Conservation (phyloP, 2,888 invertebrate genomes). For the Drosophila quinaria region DNA sequence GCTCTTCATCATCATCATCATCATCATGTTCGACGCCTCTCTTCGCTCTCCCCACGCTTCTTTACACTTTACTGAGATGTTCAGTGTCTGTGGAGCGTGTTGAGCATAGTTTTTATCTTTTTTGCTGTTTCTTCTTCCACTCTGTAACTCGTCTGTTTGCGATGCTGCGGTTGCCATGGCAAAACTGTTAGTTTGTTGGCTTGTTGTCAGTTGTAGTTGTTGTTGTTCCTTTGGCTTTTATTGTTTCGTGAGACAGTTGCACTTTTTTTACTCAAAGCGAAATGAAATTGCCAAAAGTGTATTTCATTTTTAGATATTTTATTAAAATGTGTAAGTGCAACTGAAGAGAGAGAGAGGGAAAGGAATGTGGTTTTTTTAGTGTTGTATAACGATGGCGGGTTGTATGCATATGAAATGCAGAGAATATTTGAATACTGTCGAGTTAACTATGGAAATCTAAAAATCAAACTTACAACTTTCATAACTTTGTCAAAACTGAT, state of each 20-base stretch:
- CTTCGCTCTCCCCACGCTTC: background rate
- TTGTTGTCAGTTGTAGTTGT: slow-evolving; percentile 6
- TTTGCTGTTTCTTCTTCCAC: slow-evolving; percentile 4
- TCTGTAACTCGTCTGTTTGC: slow-evolving; percentile 25
- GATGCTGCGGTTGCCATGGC: slow-evolving; percentile 20
- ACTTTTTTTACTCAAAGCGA: slow-evolving; percentile 16
- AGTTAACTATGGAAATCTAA: no score
- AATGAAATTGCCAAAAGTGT: slow-evolving; percentile 43
- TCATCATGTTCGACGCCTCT: background rate
- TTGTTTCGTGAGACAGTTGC: slow-evolving; percentile 24
- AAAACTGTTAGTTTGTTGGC: slow-evolving; percentile 15
- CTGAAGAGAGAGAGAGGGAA: background rate
- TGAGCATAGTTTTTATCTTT: slow-evolving; percentile 3
- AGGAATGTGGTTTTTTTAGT: background rate
- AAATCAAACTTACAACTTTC: no score
- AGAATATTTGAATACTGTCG: no score
- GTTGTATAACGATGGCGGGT: background rate
- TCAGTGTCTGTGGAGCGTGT: slow-evolving; percentile 5
- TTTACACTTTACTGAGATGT: background rate
- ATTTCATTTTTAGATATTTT: slow-evolving; percentile 32
- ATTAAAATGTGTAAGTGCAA: slow-evolving; percentile 21
- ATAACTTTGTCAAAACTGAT: no score
- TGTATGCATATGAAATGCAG: background rate
- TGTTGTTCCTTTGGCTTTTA: slow-evolving; percentile 20
- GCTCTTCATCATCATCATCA: background rate